phyloP scores from a whole-genome alignment of 2,888 invertebrate genomes.

The Caenorhabditis parvicauda region DNA sequence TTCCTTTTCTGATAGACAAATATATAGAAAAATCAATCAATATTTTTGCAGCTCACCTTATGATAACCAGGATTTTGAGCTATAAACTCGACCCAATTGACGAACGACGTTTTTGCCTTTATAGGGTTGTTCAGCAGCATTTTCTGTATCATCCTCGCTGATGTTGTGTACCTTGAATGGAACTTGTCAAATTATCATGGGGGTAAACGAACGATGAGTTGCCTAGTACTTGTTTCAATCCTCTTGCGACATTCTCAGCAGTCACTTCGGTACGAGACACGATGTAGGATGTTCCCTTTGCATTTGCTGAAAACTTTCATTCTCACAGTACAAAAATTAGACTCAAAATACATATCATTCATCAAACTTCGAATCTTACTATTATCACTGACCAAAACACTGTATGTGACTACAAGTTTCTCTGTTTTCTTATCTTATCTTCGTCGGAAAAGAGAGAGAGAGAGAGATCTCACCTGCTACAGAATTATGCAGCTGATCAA shows the following conservation, averaged over 20 bases:
- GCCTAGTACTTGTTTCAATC: constrained; percentile 10
- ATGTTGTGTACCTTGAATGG: too few species aligned
- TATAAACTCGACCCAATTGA: constrained; percentile 29
- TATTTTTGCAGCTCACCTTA: background rate
- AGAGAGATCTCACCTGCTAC: constrained; percentile 2
- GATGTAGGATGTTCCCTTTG: constrained; percentile 20
- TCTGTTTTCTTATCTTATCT: too few species aligned
- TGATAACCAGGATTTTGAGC: constrained; percentile 13
- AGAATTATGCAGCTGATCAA: constrained; percentile 34
- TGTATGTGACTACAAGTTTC: too few species aligned
- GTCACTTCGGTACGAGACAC: constrained; percentile 17
- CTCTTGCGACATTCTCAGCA: constrained; percentile 7
- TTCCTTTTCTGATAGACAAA: constrained; percentile 17
- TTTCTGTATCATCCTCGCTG: constrained; percentile 3
- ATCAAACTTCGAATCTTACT: too few species aligned
- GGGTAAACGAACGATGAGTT: too few species aligned
- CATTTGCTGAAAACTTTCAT: constrained; percentile 6
- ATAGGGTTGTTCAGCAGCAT: constrained; percentile 6
- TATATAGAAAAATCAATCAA: background rate
- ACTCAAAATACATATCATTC: too few species aligned
- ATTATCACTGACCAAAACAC: too few species aligned
- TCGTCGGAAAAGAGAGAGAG: background rate
- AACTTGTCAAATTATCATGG: too few species aligned
- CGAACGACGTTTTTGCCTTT: constrained; percentile 13
- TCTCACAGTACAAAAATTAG: too few species aligned